Evolutionary conservation across 2,888 invertebrate genomes (phyloP).

Genomic region (Stenodema calcarata): DNA sequence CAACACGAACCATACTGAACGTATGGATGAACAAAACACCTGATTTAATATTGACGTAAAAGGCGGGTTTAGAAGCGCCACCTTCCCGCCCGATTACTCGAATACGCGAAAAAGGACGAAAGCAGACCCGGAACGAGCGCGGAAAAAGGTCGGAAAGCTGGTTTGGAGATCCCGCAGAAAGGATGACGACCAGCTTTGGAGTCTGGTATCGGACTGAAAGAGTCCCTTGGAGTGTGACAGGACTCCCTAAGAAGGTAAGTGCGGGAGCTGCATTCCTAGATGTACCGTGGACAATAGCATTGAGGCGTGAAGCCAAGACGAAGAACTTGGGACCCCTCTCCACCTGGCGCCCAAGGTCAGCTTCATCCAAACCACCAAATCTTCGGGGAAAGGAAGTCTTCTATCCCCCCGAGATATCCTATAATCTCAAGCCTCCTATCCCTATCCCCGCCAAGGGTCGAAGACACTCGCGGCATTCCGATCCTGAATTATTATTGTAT

Average conservation of each 20-base stretch:
- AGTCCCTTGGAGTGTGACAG: slow-evolving; percentile 30
- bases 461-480: slow-evolving; percentile 15
- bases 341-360: neutral
- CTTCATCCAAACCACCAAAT: slow-evolving; percentile 18
- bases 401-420: neutral
- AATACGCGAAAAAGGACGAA: neutral
- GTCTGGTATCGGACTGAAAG: slow-evolving; percentile 27
- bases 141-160: neutral
- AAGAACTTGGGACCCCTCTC: neutral
- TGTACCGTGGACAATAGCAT: slow-evolving; percentile 52
- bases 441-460: neutral
- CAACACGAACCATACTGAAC: slow-evolving; percentile 56
- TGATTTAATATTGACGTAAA: neutral
- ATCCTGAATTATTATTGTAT: slow-evolving; percentile 10
- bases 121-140: neutral
- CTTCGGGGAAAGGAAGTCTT: neutral
- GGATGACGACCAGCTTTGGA: neutral
- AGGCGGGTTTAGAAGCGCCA: neutral
- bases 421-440: neutral
- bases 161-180: neutral
- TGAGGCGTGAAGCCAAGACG: slow-evolving; percentile 45
- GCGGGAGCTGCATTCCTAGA: slow-evolving; percentile 50
- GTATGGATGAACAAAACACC: neutral
- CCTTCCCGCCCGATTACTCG: neutral
- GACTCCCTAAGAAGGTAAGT: slow-evolving; percentile 8